Conservation (phyloP, 1,140 invertebrate genomes). For the Brachionus paranguensis region DNA sequence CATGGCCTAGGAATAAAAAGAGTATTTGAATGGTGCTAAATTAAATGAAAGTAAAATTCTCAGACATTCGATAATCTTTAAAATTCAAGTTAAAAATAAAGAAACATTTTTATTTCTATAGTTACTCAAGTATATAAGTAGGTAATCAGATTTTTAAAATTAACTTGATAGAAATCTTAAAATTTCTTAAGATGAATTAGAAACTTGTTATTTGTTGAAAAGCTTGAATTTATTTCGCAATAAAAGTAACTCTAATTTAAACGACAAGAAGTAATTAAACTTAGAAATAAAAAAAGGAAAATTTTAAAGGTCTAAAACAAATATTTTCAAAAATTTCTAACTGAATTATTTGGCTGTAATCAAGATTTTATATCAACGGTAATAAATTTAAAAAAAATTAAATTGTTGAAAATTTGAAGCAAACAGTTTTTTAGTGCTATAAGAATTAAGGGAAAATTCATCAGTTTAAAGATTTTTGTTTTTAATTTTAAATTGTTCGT, state of each 20-base stretch:
- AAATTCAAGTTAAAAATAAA: neutral
- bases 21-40: neutral
- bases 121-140: conserved; percentile 33
- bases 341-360: neutral
- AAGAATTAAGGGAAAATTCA: too few species aligned
- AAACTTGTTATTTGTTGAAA: neutral
- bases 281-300: neutral
- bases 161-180: conserved; percentile 32
- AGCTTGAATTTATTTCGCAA: neutral
- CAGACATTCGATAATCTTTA: neutral
- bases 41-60: neutral
- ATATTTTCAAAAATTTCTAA: neutral
- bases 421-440: too few species aligned
- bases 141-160: conserved; percentile 19
- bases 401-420: too few species aligned
- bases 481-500: too few species aligned
- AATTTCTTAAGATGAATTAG: conserved; percentile 1
- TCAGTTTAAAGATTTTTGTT: too few species aligned
- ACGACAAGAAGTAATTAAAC: neutral
- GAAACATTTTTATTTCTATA: conserved; percentile 17
- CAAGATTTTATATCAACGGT: neutral
- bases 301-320: neutral
- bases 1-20: neutral
- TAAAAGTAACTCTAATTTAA: neutral
- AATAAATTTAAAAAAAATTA: too few species aligned